Percentiles rank a stretch among this genome's conserved stretches.
phyloP scores from a whole-genome alignment of 1,140 invertebrate genomes.

The Aphaenogaster ashmeadi region DNA sequence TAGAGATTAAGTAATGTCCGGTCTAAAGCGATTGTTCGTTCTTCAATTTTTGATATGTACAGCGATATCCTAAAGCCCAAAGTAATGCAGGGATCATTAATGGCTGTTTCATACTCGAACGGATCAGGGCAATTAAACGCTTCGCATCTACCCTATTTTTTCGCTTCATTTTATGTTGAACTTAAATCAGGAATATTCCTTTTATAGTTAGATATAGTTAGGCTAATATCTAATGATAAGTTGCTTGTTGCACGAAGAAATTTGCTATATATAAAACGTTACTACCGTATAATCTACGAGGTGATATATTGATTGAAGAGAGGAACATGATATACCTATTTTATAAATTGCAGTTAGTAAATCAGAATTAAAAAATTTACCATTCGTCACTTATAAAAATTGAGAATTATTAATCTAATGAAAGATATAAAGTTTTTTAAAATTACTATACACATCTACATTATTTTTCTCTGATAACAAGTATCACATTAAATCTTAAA shows the following conservation, averaged over 20 bases:
- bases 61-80: not conserved
- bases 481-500: too few relatives aligned
- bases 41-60: not conserved
- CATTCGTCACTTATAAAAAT: not conserved
- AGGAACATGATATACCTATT: not conserved
- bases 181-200: not conserved
- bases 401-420: not conserved
- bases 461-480: not conserved
- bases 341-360: not conserved
- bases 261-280: not conserved
- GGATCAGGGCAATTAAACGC: slow-evolving; percentile 41
- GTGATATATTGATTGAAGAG: not conserved
- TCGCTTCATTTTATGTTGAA: not conserved
- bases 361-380: not conserved
- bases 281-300: not conserved
- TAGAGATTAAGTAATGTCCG: not conserved
- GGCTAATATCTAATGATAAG: not conserved
- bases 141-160: not conserved
- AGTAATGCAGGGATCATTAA: slow-evolving; percentile 45
- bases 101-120: slow-evolving; percentile 30
- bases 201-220: not conserved
- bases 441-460: not conserved
- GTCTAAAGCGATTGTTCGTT: too few relatives aligned
- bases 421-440: not conserved
- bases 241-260: not conserved